Conservation (phyloP, 2,113 vertebrate species). For the Physeter macrocephalus region DNA sequence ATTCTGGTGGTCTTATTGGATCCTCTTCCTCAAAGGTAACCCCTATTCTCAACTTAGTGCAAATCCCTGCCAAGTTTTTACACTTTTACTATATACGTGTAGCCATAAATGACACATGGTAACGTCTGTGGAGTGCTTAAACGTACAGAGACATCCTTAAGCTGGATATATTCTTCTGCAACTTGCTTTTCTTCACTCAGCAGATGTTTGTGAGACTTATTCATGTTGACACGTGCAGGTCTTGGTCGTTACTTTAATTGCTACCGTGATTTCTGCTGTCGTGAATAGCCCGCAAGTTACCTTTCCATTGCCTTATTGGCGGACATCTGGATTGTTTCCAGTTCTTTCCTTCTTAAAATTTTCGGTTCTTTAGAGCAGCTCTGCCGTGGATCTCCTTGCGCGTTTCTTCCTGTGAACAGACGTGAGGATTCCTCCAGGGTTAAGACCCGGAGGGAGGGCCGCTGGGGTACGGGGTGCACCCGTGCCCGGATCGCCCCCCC, state of each 20-base stretch:
- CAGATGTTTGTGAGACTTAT: not conserved
- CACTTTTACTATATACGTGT: rapidly evolving
- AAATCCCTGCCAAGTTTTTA: not conserved
- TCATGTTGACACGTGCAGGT: rapidly evolving
- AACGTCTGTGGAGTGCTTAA: rapidly evolving
- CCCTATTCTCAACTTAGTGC: too few species aligned
- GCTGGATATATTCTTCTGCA: not conserved
- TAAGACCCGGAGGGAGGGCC: rapidly evolving
- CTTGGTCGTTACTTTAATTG: rapidly evolving
- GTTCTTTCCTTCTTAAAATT: not conserved
- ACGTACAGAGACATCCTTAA: too few species aligned
- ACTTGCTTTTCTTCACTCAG: not conserved
- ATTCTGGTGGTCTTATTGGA: too few species aligned
- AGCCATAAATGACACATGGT: rapidly evolving
- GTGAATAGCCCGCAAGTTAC: rapidly evolving
- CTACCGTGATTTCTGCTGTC: not conserved
- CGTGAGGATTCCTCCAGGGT: not conserved
- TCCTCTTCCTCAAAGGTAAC: too few species aligned
- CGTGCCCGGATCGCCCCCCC: rapidly evolving
- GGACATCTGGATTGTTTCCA: not conserved
- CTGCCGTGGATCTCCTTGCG: not conserved
- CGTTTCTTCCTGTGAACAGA: rapidly evolving
- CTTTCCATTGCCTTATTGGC: not conserved
- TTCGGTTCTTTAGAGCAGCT: too few species aligned
- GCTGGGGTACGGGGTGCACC: not conserved